phyloP scores from a whole-genome alignment of 2,888 invertebrate genomes.

The Blastobasis lacticolella region DNA sequence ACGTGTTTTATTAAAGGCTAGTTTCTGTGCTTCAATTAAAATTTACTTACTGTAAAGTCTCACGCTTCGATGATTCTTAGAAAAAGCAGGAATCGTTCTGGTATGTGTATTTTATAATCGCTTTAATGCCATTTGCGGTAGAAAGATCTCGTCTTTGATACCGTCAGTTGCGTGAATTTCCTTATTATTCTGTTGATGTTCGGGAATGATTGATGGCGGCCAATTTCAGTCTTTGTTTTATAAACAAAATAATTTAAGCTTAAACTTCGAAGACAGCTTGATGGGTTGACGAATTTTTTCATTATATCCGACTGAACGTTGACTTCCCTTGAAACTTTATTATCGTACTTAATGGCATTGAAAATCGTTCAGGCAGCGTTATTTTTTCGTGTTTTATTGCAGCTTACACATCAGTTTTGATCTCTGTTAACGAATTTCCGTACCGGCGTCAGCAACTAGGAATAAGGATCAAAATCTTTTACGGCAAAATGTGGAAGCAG shows the following conservation, averaged over 20 bases:
- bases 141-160: slow-evolving; percentile 27
- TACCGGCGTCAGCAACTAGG: not conserved
- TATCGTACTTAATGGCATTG: too few relatives aligned
- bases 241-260: slow-evolving; percentile 17
- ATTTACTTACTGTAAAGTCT: slow-evolving; percentile 52
- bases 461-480: slow-evolving; percentile 6
- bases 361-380: too few relatives aligned
- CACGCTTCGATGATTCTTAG: slow-evolving; percentile 50
- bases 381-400: too few relatives aligned
- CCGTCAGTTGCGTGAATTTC: slow-evolving; percentile 35
- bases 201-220: slow-evolving; percentile 41
- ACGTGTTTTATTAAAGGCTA: slow-evolving; percentile 54
- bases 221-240: slow-evolving; percentile 22
- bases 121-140: slow-evolving; percentile 45
- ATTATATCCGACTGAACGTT: slow-evolving; percentile 8
- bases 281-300: slow-evolving; percentile 1
- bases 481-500: not conserved
- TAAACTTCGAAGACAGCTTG: slow-evolving; percentile 11
- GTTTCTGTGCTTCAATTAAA: slow-evolving; percentile 58
- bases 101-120: slow-evolving; percentile 51
- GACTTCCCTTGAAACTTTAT: slow-evolving; percentile 31
- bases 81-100: slow-evolving; percentile 35
- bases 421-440: slow-evolving; percentile 1
- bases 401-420: not conserved
- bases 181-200: slow-evolving; percentile 34